Conservation (phyloP, 1,140 invertebrate genomes). For the fruit fly (Drosophila melanogaster) region Release_6_plus_ISO1_MT NT_033777.3:30581501-30582000, state of each 20-base stretch:
- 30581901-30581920: slow-evolving; percentile 91
- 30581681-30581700: slow-evolving; percentile 95
- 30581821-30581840: slow-evolving; percentile 89
- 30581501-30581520: slow-evolving; percentile 92
- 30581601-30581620: slow-evolving; percentile 93
- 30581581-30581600: slow-evolving; percentile 95
- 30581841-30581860: slow-evolving; percentile 92
- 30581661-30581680: slow-evolving; percentile 93
- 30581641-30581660: slow-evolving; percentile 90
- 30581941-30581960: slow-evolving; percentile 85
- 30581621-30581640: slow-evolving; percentile 88
- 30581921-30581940: slow-evolving; percentile 88
- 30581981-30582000: slow-evolving; percentile 51
- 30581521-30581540: slow-evolving; percentile 92
- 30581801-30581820: slow-evolving; percentile 88
- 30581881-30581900: slow-evolving; percentile 90
- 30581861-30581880: slow-evolving; percentile 91
- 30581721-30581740: slow-evolving; percentile 89
- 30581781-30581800: slow-evolving; percentile 93
- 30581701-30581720: slow-evolving; percentile 91
- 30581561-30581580: slow-evolving; percentile 93
- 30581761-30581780: slow-evolving; percentile 92
- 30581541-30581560: slow-evolving; percentile 95
- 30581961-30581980: slow-evolving; percentile 53
- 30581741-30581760: slow-evolving; percentile 93